Evolutionary conservation across 2,113 vertebrate genomes (phyloP), one percentile per base, ranked within the genome.

Genomic region (Myotis davidii): DNA sequence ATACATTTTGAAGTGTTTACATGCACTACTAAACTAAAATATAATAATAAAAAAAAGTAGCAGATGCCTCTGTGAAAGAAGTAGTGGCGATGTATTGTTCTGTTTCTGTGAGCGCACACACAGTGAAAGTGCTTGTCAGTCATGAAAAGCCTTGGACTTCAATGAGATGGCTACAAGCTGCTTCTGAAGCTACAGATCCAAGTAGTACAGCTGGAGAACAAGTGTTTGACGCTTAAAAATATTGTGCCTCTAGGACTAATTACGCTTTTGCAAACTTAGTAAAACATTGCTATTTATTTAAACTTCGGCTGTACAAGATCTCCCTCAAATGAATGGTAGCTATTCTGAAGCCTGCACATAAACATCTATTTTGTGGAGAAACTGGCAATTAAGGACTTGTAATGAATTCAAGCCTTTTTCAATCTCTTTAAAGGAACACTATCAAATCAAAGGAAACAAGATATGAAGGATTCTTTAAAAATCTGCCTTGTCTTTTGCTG

Each of bases 171-270:
- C 0, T 29, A 65, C 93, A 89, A 95, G 90, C 91, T 39, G 64
- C 39, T 69, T 97, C 89, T 94, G 88, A 96, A 97, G 97, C 86
- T 56, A 73, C 94, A 97, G 82, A 97, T 95, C 94, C 96, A 91
- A 88, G 72, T 50, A 96, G 95, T 97, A 83, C 98, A 98, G 97
- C 98, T 98, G 98, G 97, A 95, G 95, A 97, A 86, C 78, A 96
- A 97, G 97, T 84, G 73, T 97, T 89, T 96, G 93, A 97, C 42
- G 96, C 74, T 95, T 94, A 97, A 96, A 97, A 97, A 97, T 98
- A 95, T 97, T 98, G 96, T 97, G 98, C 97, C 97, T 97, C 88
- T 34, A 97, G 96, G 96, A 97, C 97, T 98, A 98, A 98, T 98
- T 97, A 97, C 0, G 97, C 96, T 98, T 96, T 90, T 97, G 91